These are phyloP conservation scores for Protonibea diacanthus DNA, from an alignment of 2,797 vertebrate species.

Conservation along the genomic window DNA sequence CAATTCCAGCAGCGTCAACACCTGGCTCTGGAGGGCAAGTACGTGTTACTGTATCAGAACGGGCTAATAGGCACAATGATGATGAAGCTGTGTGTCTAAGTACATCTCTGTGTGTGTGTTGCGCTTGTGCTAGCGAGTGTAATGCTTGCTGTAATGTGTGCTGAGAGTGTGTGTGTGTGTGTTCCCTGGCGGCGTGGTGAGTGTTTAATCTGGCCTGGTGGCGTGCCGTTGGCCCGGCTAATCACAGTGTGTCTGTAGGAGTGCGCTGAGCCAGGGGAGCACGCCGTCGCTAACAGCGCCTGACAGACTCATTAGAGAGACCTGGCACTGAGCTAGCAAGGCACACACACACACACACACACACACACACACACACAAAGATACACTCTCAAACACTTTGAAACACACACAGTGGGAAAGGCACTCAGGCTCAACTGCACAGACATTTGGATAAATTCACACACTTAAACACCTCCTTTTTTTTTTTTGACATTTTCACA, in stretches of 20 bases:
- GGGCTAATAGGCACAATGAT: constrained; percentile 75
- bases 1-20: constrained; percentile 61
- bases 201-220: constrained; percentile 87
- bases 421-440: constrained; percentile 64
- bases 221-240: constrained; percentile 86
- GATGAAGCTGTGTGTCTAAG: constrained; percentile 71
- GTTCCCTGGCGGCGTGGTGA: constrained; percentile 80
- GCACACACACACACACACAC: constrained; percentile 51
- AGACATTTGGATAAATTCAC: constrained; percentile 76
- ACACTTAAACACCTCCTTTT: constrained; percentile 58
- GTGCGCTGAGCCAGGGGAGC: constrained; percentile 81
- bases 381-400: constrained; percentile 62
- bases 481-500: constrained; percentile 48
- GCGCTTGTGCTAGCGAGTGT: constrained; percentile 34
- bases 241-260: constrained; percentile 86
- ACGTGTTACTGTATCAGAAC: constrained; percentile 78
- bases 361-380: constrained; percentile 41
- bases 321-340: constrained; percentile 83
- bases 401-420: constrained; percentile 70
- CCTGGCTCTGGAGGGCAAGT: constrained; percentile 75
- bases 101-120: constrained; percentile 38
- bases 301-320: constrained; percentile 88
- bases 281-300: constrained; percentile 83
- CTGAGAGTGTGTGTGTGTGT: constrained; percentile 61
- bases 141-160: constrained; percentile 56